These are phyloP conservation scores for Pteropus rufus DNA, from an alignment of 2,797 vertebrate genomes.

Conservation along the genomic window DNA sequence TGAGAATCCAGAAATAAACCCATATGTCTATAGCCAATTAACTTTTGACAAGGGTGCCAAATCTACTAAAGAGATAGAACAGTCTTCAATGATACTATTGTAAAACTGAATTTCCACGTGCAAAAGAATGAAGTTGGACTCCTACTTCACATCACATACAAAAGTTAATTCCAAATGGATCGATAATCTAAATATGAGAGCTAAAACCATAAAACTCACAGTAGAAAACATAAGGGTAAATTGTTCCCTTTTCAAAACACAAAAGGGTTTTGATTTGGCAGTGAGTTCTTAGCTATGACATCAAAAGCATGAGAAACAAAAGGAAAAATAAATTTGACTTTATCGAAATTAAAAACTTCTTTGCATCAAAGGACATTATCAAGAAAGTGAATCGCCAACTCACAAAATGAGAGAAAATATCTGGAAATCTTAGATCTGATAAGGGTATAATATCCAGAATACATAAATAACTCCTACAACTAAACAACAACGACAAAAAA, in stretches of 20 bases:
- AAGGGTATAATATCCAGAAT: neutral
- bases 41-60: neutral
- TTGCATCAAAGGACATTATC: neutral
- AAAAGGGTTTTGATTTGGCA: neutral
- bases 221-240: neutral
- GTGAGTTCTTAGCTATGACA: neutral
- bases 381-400: neutral
- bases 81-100: neutral
- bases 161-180: neutral
- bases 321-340: neutral
- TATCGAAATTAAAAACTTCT: neutral
- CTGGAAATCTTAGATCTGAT: neutral
- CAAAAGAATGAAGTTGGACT: neutral
- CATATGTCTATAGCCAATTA: neutral
- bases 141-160: neutral
- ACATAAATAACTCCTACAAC: neutral
- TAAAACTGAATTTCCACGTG: neutral
- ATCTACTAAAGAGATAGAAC: neutral
- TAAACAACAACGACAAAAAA: slow-evolving; percentile 8
- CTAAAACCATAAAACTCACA: neutral
- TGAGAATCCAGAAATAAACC: neutral
- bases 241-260: neutral
- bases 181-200: neutral
- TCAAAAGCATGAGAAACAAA: neutral
- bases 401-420: neutral